Evolutionary conservation across 1,140 invertebrate species (phyloP), one percentile per base, ranked within the genome.

Genomic region (Elymnias hypermnestra): DNA sequence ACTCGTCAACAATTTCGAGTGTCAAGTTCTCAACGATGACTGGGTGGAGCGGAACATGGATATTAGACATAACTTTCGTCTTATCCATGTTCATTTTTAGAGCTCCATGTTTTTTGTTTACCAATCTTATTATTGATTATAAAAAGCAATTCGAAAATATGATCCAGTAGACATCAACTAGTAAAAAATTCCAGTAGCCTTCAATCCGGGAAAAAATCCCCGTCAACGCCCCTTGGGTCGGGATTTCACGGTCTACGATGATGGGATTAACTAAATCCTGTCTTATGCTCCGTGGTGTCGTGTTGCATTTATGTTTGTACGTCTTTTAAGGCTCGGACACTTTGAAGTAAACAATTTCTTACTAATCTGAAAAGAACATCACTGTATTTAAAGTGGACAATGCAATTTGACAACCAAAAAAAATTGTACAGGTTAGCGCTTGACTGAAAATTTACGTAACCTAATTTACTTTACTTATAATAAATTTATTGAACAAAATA

Each of bases 171-270:
- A 9, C 22, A 28, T 15, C 3, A 40, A n/a, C 23, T 29, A 26
- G 23, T 41, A 10, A 21, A 15, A 33, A 33, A 33, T 33, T 33
- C 29, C 39, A 41, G 39, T 31, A 41, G 39, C 19, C 13, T 33
- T 15, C 17, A 41, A 21, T 33, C 29, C 13, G 29, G 29, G 29
- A 33, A 12, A 33, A 33, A 26, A 33, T 33, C 29, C 14, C 29
- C 29, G 15, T 33, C 29, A 33, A 33, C 29, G 29, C 29, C 29
- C 29, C 29, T 39, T 23, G 17, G 9, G 26, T 7, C n/a, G 40
- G 40, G 45, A 31, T 48, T 48, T 40, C 25, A 48, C 45, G 45
- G 23, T 25, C 17, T 8, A 21, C 36, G 18, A 8, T 48, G 45
- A 48, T 40, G 18, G 25, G 45, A 48, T 48, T 48, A 48, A 39